Base-by-base conservation (phyloP, 2,113 vertebrate species). In the Menidia beryllina region DNA sequence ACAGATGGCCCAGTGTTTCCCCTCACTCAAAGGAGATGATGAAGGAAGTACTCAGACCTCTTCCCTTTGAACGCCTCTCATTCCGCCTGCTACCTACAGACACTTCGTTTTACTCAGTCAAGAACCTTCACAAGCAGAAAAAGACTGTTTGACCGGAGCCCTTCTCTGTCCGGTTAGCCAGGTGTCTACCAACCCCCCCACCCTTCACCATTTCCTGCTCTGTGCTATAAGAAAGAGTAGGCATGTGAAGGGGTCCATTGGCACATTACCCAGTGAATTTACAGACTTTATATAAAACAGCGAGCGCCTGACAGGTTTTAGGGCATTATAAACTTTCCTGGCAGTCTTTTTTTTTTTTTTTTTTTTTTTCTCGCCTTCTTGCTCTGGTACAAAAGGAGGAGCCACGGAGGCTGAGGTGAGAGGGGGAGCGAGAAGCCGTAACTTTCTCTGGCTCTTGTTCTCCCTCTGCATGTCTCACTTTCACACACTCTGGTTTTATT, bases 251-350 rank as follows among this genome's bases (percentile, higher is more conserved):
- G 59, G 71, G 62, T 48, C 73, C 64, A 20, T 71, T 20, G 27
- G 61, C 81, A 89, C 83, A 90, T 87, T 89, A 89, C 84, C 88
- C 75, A n/a, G 52, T 53, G 65, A 90, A 89, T 93, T 90, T 93
- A 93, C 86, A 88, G 72, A 73, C 57, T 77, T 83, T 80, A 81
- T 91, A 89, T 87, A 87, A 83, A 89, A 83, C 77, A 71, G 77
- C 57, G 43, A 88, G 82, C 82, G 78, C 65, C 69, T 83, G 83
- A 79, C 85, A 72, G 88, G 72, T 88, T 92, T 91, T 91, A 93
- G 76, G 89, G 87, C 85, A 80, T 89, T 93, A 85, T 92, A 93
- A 93, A 92, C 85, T 90, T 90, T 84, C 78, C 69, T 88, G 87
- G 84, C 85, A 88, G 39, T 66, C 80, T 87, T 75, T 81, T n/a